Base-by-base conservation (phyloP, 2,797 vertebrate species). In the Atherinosoma microstoma region DNA sequence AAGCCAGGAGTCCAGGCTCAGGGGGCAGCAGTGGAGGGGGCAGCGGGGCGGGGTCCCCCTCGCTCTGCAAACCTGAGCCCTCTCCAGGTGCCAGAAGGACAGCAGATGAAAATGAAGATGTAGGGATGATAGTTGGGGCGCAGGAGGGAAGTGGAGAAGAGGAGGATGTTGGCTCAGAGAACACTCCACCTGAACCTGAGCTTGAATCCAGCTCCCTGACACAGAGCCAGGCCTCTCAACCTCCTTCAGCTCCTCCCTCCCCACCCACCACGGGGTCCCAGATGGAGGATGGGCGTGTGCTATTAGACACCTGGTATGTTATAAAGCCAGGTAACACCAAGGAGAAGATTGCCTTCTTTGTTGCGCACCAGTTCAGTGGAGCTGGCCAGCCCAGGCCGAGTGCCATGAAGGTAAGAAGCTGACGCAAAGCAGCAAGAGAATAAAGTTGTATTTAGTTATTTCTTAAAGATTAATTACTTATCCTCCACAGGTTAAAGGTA, bases 271-370 rank as follows among this genome's bases (percentile, higher is more conserved):
- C 80, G 0, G 83, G 88, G 27, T 51, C 92, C 57, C 95, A 95
- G 77, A 85, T 94, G 70, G 96, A 98, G 22, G 97, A 99, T 35
- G 97, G 97, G 0, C 94, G 97, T 2, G 97, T 99, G 71, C 89
- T 98, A 76, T 84, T 99, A 85, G 98, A 99, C 91, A 99, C 97
- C 0, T 99, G 97, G 98, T 99, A 98, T 45, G 98, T 98, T 62
- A 99, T 99, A 86, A 99, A 99, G 58, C 98, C 98, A 0, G 98
- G 98, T 24, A 99, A 99, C 92, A 99, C 98, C 70, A 99, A 98
- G 93, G 98, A 99, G 92, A 99, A 99, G 84, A 97, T 99, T 13
- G 98, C 98, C 12, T 99, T 99, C 76, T 99, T 99, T 8, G 97
- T 99, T 79, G 97, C 97, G 0, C 97, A 99, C 84, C 97, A 98